Conservation (phyloP, 30 jellyfish, hydroid and myxozoan genomes). For the Hydractinia echinata region DNA sequence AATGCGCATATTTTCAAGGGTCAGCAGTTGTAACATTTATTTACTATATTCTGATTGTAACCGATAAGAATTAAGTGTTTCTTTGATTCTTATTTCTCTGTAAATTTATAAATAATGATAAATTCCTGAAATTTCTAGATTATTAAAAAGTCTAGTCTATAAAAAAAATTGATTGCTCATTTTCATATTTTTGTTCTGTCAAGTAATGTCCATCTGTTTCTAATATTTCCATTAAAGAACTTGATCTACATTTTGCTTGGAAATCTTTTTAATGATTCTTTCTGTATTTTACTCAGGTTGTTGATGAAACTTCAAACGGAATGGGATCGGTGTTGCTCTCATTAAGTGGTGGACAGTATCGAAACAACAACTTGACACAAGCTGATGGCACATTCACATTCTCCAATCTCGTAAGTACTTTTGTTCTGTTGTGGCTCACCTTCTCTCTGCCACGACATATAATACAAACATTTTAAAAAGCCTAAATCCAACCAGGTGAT, state of each 20-base stretch:
- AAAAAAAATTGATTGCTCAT: too few relatives aligned
- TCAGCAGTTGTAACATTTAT: too few relatives aligned
- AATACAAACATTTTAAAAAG: background rate
- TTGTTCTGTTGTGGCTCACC: background rate
- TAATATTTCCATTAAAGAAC: background rate
- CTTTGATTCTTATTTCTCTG: too few relatives aligned
- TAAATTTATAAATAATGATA: too few relatives aligned
- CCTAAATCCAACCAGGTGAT: background rate
- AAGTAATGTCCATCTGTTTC: too few relatives aligned
- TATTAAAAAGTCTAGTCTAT: too few relatives aligned
- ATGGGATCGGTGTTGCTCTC: constrained; percentile 91
- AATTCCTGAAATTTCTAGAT: too few relatives aligned
- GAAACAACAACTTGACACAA: constrained; percentile 84
- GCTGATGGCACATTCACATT: constrained; percentile 62
- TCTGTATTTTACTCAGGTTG: constrained; percentile 40
- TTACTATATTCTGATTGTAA: too few relatives aligned
- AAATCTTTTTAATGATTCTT: background rate
- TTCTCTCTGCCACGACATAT: background rate
- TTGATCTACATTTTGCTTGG: background rate
- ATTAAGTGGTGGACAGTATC: constrained; percentile 89
- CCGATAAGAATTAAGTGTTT: too few relatives aligned
- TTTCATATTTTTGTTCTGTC: too few relatives aligned
- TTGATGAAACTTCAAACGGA: constrained; percentile 50
- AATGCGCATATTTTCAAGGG: too few relatives aligned
- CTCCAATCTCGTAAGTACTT: constrained; percentile 51